Conservation (phyloP, 2,113 vertebrate species). For the Passerina amoena region DNA sequence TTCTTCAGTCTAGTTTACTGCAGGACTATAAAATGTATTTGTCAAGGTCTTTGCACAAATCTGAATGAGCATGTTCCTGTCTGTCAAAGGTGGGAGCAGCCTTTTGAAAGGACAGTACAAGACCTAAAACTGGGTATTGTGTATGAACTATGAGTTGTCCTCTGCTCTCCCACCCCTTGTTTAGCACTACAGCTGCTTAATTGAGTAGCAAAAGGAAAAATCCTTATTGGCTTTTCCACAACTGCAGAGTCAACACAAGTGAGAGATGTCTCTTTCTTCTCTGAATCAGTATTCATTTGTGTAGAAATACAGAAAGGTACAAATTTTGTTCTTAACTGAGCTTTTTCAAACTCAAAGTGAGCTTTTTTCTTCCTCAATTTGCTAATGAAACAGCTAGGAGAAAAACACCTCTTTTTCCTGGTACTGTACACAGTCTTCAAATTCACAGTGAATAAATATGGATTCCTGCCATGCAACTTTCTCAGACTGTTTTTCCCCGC, state of each 20-base stretch:
- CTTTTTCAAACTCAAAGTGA: not conserved
- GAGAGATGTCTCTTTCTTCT: not conserved
- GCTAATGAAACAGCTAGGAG: not conserved
- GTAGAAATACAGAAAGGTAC: not conserved
- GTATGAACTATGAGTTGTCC: not conserved
- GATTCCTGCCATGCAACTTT: not conserved
- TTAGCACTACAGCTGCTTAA: not conserved
- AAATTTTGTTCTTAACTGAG: not conserved
- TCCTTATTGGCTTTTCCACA: not conserved
- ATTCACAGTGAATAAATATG: not conserved
- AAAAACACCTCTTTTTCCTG: not conserved
- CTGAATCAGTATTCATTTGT: not conserved
- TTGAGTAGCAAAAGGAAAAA: not conserved
- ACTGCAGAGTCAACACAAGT: not conserved
- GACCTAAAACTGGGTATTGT: rapidly evolving
- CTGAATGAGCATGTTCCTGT: not conserved
- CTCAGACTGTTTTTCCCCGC: not conserved
- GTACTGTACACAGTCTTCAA: not conserved
- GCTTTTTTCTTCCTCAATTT: not conserved
- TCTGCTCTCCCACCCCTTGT: not conserved
- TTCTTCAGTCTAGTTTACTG: not conserved
- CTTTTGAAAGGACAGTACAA: not conserved
- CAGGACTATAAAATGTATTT: not conserved
- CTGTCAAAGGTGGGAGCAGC: not conserved
- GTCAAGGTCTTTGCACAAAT: not conserved